phyloP scores from a whole-genome alignment of 2,888 invertebrate species.

The Eupithecia inturbata region DNA sequence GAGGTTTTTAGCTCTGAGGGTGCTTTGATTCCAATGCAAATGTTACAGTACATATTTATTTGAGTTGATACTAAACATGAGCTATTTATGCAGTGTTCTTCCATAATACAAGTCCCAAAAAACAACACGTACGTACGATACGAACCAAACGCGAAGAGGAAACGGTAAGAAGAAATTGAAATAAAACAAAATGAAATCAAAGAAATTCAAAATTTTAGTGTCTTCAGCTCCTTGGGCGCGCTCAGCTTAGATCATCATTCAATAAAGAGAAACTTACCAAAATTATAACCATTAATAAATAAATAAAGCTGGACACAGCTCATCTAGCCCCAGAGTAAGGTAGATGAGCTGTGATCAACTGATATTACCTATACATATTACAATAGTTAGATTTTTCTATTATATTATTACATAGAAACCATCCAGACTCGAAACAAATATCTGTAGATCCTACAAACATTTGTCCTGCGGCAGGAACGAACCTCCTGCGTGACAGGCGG shows the following conservation, averaged over 20 bases:
- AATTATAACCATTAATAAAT: background rate
- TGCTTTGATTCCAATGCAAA: slow-evolving; percentile 14
- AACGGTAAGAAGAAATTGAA: background rate
- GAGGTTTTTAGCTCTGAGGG: slow-evolving; percentile 16
- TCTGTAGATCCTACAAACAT: background rate
- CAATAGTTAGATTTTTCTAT: no score
- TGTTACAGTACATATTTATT: background rate
- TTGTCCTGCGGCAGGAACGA: no score
- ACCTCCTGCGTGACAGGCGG: no score
- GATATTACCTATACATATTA: no score
- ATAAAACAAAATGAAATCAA: background rate
- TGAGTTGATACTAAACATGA: background rate
- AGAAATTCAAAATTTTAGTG: background rate
- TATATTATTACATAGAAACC: no score
- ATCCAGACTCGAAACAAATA: background rate
- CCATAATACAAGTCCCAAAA: background rate
- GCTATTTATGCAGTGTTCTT: background rate
- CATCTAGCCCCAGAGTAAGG: no score
- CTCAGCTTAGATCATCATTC: background rate
- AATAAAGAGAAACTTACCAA: background rate
- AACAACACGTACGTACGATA: background rate
- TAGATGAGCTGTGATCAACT: no score
- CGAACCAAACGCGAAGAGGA: background rate
- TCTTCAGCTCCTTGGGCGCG: background rate
- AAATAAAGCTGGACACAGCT: background rate